Conservation (phyloP, 2,888 invertebrate genomes). For the Dyspetes luteomarginatus region DNA sequence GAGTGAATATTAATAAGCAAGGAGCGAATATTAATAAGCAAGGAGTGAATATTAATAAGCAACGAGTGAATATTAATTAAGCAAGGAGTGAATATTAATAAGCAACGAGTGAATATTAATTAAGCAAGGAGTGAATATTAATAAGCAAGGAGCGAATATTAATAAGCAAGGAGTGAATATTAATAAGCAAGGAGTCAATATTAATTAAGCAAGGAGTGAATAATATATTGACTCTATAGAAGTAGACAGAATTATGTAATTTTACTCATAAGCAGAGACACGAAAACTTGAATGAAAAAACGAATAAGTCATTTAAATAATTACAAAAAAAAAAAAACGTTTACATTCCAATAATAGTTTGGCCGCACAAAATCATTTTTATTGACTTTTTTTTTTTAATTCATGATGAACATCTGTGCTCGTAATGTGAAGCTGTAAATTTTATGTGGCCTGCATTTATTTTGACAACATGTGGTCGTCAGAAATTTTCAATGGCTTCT, state of each 20-base stretch:
- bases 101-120: background rate
- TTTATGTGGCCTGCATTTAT: background rate
- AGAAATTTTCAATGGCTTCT: background rate
- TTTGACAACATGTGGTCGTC: slow-evolving; percentile 40
- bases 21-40: background rate
- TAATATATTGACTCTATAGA: background rate
- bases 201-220: background rate
- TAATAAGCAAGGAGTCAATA: background rate
- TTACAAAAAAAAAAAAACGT: no score
- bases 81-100: background rate
- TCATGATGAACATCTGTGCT: background rate
- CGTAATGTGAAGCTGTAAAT: slow-evolving; percentile 9
- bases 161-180: background rate
- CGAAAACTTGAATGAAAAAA: background rate
- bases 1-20: background rate
- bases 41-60: background rate
- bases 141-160: background rate
- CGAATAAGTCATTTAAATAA: no score
- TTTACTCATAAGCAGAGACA: no score
- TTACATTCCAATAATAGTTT: no score
- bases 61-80: background rate
- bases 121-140: background rate
- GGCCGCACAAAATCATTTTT: background rate
- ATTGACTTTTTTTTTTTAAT: background rate
- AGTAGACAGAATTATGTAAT: background rate